Evolutionary conservation across 2,113 vertebrate genomes (phyloP).

Genomic region (Rissa tridactyla): DNA sequence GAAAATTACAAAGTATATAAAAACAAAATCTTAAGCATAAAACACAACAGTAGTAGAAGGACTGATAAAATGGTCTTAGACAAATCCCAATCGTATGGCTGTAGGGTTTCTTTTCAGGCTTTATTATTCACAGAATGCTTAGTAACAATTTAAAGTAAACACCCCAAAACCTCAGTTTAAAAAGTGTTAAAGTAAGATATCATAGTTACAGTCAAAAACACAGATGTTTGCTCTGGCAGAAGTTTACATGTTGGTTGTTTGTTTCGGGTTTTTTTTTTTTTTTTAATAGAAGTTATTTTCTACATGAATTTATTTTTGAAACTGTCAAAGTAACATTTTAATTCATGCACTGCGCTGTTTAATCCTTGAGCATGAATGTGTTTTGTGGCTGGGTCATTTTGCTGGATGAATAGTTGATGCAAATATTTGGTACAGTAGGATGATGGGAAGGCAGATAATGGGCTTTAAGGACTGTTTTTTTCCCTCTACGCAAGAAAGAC

Average conservation of each 20-base stretch:
- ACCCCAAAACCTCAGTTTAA: neutral
- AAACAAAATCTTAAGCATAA: neutral
- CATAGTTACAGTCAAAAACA: neutral
- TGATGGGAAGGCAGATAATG: neutral
- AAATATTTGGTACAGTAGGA: neutral
- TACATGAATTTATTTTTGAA: neutral
- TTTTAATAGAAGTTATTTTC: neutral
- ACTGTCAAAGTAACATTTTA: neutral
- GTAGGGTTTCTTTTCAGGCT: neutral
- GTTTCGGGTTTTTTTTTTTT: neutral
- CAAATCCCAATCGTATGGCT: rapidly evolving
- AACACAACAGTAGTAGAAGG: neutral
- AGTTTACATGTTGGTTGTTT: neutral
- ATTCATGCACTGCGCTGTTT: neutral
- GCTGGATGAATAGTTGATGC: neutral
- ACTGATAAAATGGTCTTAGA: neutral
- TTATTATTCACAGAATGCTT: neutral
- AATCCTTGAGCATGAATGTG: neutral
- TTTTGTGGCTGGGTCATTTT: neutral
- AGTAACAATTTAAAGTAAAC: neutral
- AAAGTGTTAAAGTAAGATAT: neutral
- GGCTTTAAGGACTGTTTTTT: neutral
- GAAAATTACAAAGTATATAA: neutral
- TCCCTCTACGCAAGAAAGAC: neutral
- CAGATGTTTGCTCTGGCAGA: neutral